These are phyloP conservation scores for Schrankia costaestrigalis DNA, from an alignment of 2,888 invertebrate genomes.

Conservation along the genomic window DNA sequence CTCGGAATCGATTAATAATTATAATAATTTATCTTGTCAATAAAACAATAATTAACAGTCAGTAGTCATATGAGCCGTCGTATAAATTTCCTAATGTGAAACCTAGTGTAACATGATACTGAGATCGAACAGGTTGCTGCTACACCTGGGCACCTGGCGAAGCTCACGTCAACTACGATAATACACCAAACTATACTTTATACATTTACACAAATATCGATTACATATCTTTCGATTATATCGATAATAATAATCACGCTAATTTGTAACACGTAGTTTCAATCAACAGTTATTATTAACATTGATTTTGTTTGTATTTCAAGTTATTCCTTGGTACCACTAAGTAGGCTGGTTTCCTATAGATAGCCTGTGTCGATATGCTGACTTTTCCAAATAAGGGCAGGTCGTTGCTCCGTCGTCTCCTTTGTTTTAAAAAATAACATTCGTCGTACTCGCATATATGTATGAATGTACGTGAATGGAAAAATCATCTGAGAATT, in stretches of 20 bases:
- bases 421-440: slow-evolving; percentile 72
- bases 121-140: slow-evolving; percentile 60
- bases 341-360: too few relatives aligned
- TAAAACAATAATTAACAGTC: slow-evolving; percentile 77
- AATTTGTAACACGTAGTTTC: too few relatives aligned
- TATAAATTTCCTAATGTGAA: slow-evolving; percentile 80
- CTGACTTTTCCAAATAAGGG: slow-evolving; percentile 69
- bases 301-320: too few relatives aligned
- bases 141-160: slow-evolving; percentile 73
- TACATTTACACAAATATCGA: slow-evolving; percentile 52
- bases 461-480: slow-evolving; percentile 51
- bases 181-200: slow-evolving; percentile 61
- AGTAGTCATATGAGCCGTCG: slow-evolving; percentile 74
- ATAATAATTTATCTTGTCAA: slow-evolving; percentile 72
- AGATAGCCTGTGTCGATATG: slow-evolving; percentile 40
- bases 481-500: slow-evolving; percentile 55
- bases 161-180: slow-evolving; percentile 60
- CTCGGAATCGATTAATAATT: slow-evolving; percentile 73
- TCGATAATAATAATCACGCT: too few relatives aligned
- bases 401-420: slow-evolving; percentile 62
- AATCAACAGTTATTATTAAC: too few relatives aligned
- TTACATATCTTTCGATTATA: slow-evolving; percentile 39
- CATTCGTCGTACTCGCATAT: slow-evolving; percentile 47
- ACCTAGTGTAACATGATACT: slow-evolving; percentile 74
- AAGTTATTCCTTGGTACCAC: too few relatives aligned